Conservation (phyloP, 2,888 invertebrate genomes). For the Noctua janthe region DNA sequence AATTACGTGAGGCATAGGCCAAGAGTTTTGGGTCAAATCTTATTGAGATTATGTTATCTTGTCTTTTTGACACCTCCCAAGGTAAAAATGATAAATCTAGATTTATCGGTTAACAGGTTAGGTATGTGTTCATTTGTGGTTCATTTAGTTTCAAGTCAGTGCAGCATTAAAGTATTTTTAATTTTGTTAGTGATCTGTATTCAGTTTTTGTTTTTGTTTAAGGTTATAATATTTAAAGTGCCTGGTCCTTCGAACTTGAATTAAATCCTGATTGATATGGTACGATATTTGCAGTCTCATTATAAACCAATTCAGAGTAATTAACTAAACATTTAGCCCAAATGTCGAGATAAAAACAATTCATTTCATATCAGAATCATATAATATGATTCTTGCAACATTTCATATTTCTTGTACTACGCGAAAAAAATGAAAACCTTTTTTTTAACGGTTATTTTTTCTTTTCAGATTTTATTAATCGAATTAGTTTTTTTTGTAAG, state of each 20-base stretch:
- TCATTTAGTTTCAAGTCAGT: neutral
- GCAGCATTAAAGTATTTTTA: neutral
- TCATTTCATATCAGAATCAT: too few species aligned
- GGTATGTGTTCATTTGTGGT: neutral
- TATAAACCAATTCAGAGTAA: neutral
- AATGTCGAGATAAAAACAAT: neutral
- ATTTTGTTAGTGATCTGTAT: neutral
- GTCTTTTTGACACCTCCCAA: constrained; percentile 72
- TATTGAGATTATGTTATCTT: constrained; percentile 65
- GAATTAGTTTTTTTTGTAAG: too few species aligned
- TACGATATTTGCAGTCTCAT: neutral
- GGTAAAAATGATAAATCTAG: constrained; percentile 66
- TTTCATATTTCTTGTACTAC: too few species aligned
- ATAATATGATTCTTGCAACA: too few species aligned
- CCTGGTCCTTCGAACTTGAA: neutral
- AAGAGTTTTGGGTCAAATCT: constrained; percentile 54
- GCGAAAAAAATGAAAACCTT: too few species aligned
- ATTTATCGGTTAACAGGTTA: constrained; percentile 23
- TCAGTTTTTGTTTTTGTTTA: neutral
- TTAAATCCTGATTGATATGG: neutral
- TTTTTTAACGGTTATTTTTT: too few species aligned
- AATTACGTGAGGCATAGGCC: constrained; percentile 21
- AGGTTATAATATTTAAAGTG: neutral
- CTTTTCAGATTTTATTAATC: too few species aligned
- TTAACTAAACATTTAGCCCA: neutral